These are phyloP conservation scores for Prietella phreatophila DNA, from an alignment of 2,113 vertebrate genomes.

Conservation along the genomic window DNA sequence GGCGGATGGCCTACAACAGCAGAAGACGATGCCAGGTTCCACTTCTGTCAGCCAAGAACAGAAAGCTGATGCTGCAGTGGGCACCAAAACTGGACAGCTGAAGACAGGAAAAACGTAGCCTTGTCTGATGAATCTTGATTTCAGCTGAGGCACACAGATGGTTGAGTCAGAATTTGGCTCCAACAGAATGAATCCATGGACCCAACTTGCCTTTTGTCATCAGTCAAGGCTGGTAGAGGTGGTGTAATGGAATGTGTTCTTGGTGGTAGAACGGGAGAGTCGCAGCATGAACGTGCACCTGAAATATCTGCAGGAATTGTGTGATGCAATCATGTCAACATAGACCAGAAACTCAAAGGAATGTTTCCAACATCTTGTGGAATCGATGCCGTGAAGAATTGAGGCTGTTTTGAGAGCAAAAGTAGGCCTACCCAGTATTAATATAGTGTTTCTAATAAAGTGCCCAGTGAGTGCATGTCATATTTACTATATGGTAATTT, in stretches of 20 bases:
- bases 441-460: not conserved
- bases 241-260: not conserved
- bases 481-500: not conserved
- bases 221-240: not conserved
- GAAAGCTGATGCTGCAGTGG: not conserved
- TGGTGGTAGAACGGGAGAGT: not conserved
- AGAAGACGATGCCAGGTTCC: not conserved
- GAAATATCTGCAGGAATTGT: not conserved
- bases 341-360: not conserved
- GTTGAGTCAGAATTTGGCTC: not conserved
- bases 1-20: not conserved
- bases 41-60: not conserved
- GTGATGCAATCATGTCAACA: not conserved
- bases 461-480: not conserved
- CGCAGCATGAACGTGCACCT: not conserved
- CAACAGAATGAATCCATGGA: not conserved
- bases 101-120: not conserved
- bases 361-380: not conserved
- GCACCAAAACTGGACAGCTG: not conserved
- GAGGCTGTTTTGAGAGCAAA: not conserved
- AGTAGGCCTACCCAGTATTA: not conserved
- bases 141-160: not conserved
- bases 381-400: not conserved
- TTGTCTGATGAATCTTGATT: not conserved
- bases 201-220: not conserved